Conservation (phyloP, 2,797 vertebrate species). For the Galago senegalensis region DNA sequence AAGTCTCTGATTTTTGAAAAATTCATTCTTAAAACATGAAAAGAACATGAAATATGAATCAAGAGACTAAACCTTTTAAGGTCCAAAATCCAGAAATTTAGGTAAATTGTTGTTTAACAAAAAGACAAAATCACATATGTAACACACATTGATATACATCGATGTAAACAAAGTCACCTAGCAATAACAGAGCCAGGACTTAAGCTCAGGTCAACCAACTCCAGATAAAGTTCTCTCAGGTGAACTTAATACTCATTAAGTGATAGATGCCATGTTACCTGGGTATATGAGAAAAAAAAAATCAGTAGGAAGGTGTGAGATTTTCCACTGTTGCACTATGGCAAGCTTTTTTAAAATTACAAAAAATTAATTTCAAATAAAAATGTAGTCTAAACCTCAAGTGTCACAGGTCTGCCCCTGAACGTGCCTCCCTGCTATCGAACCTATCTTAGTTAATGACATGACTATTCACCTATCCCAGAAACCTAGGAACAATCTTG, state of each 20-base stretch:
- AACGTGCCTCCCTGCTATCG: background rate
- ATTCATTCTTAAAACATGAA: conserved; percentile 48
- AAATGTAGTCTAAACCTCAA: background rate
- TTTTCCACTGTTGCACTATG: background rate
- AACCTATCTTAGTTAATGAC: background rate
- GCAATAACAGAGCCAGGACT: background rate
- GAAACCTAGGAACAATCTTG: background rate
- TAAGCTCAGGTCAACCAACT: background rate
- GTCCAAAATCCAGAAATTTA: background rate
- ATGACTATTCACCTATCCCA: background rate
- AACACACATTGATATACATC: background rate
- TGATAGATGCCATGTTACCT: background rate
- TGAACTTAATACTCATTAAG: background rate
- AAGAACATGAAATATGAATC: background rate
- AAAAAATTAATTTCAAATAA: conserved; percentile 54
- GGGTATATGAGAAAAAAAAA: background rate
- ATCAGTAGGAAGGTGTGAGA: background rate
- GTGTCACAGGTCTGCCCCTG: background rate
- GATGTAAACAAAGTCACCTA: conserved; percentile 6
- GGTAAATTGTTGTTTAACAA: background rate
- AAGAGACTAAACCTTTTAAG: background rate
- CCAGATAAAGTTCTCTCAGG: background rate
- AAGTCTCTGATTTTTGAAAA: conserved; percentile 49
- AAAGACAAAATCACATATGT: background rate
- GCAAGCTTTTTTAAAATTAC: conserved; percentile 30